Evolutionary conservation across 2,113 vertebrate genomes (phyloP).

Genomic region (Donacobius atricapilla): DNA sequence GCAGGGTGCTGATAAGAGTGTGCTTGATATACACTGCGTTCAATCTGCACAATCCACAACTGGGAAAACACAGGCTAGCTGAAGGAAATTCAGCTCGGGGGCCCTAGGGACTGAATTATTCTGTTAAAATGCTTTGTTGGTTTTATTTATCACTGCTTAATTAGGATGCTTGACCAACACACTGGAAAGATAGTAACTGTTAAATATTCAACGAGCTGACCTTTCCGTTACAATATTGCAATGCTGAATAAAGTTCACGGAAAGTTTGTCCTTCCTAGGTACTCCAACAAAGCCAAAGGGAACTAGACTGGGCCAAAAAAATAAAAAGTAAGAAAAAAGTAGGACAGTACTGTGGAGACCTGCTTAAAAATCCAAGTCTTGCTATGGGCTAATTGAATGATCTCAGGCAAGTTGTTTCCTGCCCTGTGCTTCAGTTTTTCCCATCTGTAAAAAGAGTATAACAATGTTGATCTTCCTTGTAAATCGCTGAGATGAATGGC

Average conservation of each 20-base stretch:
- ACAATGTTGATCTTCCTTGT: not conserved
- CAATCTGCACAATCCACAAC: not conserved
- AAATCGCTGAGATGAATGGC: not conserved
- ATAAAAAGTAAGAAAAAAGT: not conserved
- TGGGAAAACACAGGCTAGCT: constrained; percentile 9
- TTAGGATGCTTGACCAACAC: constrained; percentile 28
- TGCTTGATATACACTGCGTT: not conserved
- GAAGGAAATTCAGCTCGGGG: not conserved
- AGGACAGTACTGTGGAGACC: constrained; percentile 9
- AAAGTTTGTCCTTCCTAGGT: constrained; percentile 8
- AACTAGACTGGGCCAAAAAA: not conserved
- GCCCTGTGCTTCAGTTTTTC: constrained; percentile 3
- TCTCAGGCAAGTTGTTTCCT: constrained; percentile 31
- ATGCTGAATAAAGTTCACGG: constrained; percentile 29
- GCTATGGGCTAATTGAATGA: not conserved
- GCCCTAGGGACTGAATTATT: not conserved
- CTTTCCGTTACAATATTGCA: constrained; percentile 27
- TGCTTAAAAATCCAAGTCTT: constrained; percentile 28
- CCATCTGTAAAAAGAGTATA: not conserved
- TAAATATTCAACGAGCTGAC: constrained; percentile 39
- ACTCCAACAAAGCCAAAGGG: constrained; percentile 19
- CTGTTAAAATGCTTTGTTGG: constrained; percentile 40
- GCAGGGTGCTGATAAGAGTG: constrained; percentile 40
- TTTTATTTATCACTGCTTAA: constrained; percentile 38
- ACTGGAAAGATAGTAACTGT: constrained; percentile 37